phyloP scores from a whole-genome alignment of 2,888 invertebrate species.

The Cabera pusaria region DNA sequence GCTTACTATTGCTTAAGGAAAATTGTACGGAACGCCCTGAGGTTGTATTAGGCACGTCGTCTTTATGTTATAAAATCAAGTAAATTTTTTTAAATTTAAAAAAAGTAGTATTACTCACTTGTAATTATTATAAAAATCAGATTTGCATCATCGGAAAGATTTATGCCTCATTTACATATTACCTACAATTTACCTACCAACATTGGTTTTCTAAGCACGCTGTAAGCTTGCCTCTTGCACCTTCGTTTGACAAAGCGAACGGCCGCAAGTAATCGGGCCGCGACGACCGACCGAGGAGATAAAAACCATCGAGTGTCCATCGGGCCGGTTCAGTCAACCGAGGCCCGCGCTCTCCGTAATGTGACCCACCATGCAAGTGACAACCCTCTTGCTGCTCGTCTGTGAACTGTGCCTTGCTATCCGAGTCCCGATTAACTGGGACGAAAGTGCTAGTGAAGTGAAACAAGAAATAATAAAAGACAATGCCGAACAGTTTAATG shows the following conservation, averaged over 20 bases:
- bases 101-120: too few species aligned
- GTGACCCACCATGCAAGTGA: constrained; percentile 66
- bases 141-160: too few species aligned
- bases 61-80: too few species aligned
- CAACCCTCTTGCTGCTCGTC: constrained; percentile 51
- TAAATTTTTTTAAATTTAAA: too few species aligned
- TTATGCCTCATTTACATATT: too few species aligned
- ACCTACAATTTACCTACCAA: too few species aligned
- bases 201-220: too few species aligned
- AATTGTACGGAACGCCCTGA: too few species aligned
- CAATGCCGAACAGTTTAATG: constrained; percentile 38
- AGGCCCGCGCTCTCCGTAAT: constrained; percentile 65
- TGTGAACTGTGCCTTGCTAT: constrained; percentile 62
- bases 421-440: constrained; percentile 66
- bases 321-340: constrained; percentile 72
- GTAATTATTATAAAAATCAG: too few species aligned
- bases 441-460: constrained; percentile 64
- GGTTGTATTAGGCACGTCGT: too few species aligned
- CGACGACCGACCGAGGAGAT: constrained; percentile 77
- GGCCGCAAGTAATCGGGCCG: constrained; percentile 69
- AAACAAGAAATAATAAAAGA: constrained; percentile 31
- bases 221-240: constrained; percentile 40
- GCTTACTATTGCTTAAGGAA: too few species aligned
- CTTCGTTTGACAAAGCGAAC: constrained; percentile 59
- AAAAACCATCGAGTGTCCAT: constrained; percentile 65